Evolutionary conservation across 2,797 vertebrate genomes (phyloP).

Genomic region (Stomatorhinus walkeri): DNA sequence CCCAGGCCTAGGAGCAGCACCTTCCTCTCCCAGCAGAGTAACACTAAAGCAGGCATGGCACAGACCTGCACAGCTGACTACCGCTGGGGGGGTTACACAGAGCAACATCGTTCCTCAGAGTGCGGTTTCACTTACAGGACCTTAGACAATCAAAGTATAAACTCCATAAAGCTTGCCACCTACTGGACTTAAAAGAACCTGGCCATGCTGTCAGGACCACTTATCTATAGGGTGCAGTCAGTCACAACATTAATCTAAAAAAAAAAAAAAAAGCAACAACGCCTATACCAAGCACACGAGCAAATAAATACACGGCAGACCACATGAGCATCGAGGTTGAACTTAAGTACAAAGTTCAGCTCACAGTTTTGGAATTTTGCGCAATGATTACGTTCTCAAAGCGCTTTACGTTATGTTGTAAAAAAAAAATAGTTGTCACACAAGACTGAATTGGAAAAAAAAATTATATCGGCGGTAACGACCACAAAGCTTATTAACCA

Average conservation of each 20-base stretch:
- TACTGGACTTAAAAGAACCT: background rate
- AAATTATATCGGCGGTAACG: background rate
- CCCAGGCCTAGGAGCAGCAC: background rate
- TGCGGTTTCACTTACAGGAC: background rate
- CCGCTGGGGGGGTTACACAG: conserved; percentile 15
- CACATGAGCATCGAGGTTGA: background rate
- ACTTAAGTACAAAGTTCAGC: background rate
- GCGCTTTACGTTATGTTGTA: background rate
- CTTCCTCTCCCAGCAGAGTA: conserved; percentile 34
- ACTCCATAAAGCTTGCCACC: background rate
- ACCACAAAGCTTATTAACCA: background rate
- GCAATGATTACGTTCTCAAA: background rate
- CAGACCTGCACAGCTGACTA: conserved; percentile 26
- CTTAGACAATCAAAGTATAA: background rate
- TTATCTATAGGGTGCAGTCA: background rate
- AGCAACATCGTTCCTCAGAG: background rate
- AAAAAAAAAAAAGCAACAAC: background rate
- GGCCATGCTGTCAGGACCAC: background rate
- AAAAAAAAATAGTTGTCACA: background rate
- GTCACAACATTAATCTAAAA: background rate
- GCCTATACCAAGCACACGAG: background rate
- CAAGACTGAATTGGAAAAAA: background rate
- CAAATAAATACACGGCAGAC: background rate
- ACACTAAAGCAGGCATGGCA: conserved; percentile 25
- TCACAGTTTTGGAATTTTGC: background rate